These are phyloP conservation scores for Emesis furor DNA, from an alignment of 2,888 invertebrate species.

Conservation along the genomic window DNA sequence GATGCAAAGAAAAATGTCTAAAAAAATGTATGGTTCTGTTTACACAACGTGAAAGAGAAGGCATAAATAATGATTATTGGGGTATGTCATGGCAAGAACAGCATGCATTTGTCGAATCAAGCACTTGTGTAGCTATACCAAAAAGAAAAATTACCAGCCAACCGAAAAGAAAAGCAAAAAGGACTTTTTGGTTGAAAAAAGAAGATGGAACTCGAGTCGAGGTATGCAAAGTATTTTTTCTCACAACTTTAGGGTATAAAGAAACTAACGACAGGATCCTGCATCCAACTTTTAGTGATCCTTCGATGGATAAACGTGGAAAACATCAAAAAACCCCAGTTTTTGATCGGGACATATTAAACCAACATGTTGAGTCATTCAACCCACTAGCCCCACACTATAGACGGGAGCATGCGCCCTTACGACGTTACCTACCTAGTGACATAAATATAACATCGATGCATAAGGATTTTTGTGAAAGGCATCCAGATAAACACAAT, in stretches of 20 bases:
- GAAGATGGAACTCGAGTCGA: conserved; percentile 38
- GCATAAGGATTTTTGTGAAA: conserved; percentile 61
- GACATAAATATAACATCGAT: conserved; percentile 56
- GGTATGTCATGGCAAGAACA: conserved; percentile 53
- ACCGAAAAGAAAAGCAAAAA: conserved; percentile 62
- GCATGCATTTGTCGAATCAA: conserved; percentile 53
- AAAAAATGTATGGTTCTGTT: neutral
- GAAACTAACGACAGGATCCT: neutral
- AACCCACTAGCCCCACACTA: conserved; percentile 69
- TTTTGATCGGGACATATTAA: conserved; percentile 46
- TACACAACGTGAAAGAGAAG: neutral
- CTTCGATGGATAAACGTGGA: conserved; percentile 42
- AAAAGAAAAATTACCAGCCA: conserved; percentile 57
- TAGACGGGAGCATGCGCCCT: conserved; percentile 70
- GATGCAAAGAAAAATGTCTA: neutral
- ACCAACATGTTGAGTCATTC: conserved; percentile 66
- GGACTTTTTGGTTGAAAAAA: conserved; percentile 55
- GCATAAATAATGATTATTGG: conserved; percentile 41
- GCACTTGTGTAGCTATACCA: conserved; percentile 56
- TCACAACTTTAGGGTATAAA: neutral
- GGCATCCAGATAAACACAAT: conserved; percentile 1
- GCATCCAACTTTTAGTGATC: conserved; percentile 4
- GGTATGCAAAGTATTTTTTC: conserved; percentile 37
- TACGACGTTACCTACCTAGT: conserved; percentile 34
- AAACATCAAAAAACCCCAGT: conserved; percentile 63